Conservation (phyloP, 2,797 vertebrate genomes). For the Synanceia verrucosa region DNA sequence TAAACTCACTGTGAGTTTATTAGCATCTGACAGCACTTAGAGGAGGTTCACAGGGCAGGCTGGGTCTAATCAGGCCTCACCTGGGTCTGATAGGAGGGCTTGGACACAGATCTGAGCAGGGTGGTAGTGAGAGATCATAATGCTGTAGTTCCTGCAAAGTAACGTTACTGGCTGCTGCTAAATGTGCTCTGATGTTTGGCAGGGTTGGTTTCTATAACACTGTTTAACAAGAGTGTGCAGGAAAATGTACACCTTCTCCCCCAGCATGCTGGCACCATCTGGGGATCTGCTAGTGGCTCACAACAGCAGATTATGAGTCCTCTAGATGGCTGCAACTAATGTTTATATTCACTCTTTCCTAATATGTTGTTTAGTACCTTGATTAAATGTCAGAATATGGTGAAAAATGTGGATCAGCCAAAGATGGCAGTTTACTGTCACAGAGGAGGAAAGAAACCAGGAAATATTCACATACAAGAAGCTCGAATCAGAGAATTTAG, state of each 20-base stretch:
- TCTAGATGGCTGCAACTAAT: slow-evolving; percentile 66
- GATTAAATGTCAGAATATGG: too few relatives aligned
- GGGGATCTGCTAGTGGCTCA: slow-evolving; percentile 44
- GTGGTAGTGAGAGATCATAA: slow-evolving; percentile 42
- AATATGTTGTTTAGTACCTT: too few relatives aligned
- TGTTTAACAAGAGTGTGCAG: slow-evolving; percentile 51
- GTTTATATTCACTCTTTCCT: too few relatives aligned
- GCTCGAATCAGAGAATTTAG: too few relatives aligned
- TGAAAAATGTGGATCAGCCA: too few relatives aligned
- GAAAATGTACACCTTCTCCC: neutral
- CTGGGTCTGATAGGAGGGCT: slow-evolving; percentile 32
- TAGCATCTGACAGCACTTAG: slow-evolving; percentile 74
- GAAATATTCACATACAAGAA: too few relatives aligned
- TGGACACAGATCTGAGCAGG: slow-evolving; percentile 71
- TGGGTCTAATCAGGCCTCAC: slow-evolving; percentile 30
- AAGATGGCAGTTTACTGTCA: too few relatives aligned
- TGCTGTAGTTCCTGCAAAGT: slow-evolving; percentile 69
- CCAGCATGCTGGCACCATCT: slow-evolving; percentile 42
- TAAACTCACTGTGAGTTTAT: slow-evolving; percentile 49
- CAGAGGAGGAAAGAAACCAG: too few relatives aligned
- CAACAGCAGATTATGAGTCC: too few relatives aligned
- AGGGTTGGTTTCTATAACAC: slow-evolving; percentile 36
- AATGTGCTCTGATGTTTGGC: slow-evolving; percentile 66
- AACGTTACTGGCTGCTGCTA: slow-evolving; percentile 60
- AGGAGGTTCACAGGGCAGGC: slow-evolving; percentile 49